Percentiles rank a stretch among this genome's conserved stretches.
Conservation (phyloP, 2,888 invertebrate genomes). For the Tetramorium bicarinatum region DNA sequence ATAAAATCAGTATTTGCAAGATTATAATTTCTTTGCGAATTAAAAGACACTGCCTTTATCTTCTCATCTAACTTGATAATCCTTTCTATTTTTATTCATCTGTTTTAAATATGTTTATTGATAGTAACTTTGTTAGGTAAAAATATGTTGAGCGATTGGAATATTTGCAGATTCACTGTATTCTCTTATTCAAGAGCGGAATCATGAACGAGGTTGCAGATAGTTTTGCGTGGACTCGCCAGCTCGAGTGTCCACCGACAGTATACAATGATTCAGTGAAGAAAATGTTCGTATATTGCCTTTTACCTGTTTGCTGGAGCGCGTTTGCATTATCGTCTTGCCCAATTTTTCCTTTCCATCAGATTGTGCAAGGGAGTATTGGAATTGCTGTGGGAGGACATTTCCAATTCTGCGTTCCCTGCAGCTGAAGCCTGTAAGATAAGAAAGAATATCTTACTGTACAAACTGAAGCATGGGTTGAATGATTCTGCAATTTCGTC, state of each 20-base stretch:
- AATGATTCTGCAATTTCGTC: constrained; percentile 70
- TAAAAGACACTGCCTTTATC: neutral
- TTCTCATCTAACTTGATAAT: neutral
- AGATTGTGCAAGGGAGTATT: constrained; percentile 79
- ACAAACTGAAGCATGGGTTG: constrained; percentile 73
- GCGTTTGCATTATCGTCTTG: neutral
- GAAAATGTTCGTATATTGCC: constrained; percentile 72
- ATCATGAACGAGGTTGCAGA: constrained; percentile 61
- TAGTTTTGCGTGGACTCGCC: constrained; percentile 69
- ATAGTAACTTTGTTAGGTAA: neutral
- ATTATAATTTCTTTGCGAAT: neutral
- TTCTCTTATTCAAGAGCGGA: neutral
- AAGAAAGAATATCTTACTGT: constrained; percentile 79
- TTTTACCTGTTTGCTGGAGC: constrained; percentile 9
- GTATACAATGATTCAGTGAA: constrained; percentile 69
- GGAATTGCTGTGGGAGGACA: constrained; percentile 80
- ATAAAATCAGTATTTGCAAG: neutral
- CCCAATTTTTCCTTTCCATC: neutral
- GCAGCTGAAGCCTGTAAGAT: constrained; percentile 70
- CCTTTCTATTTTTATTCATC: neutral
- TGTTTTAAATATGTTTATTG: neutral
- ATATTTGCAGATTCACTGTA: neutral
- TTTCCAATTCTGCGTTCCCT: constrained; percentile 72
- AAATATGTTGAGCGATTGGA: neutral
- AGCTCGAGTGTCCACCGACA: constrained; percentile 75